A percentile compares a stretch with the other conserved stretches of the same genome.
phyloP scores from a whole-genome alignment of 2,888 invertebrate species.

The Drosophila nr. perissopoda region DNA sequence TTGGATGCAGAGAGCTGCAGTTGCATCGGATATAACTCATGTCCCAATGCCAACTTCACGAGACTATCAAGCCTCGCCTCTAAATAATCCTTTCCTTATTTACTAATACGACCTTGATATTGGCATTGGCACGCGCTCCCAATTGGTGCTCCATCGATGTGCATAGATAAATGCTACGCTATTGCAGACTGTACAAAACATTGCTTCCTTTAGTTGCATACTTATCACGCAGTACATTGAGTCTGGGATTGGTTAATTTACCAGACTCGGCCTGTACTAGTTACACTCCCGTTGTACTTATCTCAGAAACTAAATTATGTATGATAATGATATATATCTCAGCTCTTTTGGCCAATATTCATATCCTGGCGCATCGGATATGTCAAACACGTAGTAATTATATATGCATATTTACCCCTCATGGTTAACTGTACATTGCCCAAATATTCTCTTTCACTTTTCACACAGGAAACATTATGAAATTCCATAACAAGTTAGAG shows the following conservation, averaged over 20 bases:
- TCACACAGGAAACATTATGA: neutral
- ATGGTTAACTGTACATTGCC: neutral
- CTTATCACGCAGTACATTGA: neutral
- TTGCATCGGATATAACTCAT: neutral
- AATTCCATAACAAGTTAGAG: neutral
- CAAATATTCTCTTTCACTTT: neutral
- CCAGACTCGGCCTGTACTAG: neutral
- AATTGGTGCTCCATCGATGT: neutral
- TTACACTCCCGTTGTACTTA: neutral
- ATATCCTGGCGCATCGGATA: too few species aligned
- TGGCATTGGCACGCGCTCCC: neutral
- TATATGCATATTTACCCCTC: neutral
- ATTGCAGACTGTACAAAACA: neutral
- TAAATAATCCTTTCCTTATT: neutral
- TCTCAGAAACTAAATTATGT: neutral
- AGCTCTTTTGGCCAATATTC: neutral
- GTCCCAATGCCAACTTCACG: neutral
- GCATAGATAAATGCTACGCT: neutral
- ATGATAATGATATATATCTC: neutral
- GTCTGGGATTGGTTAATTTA: neutral
- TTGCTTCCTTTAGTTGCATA: neutral
- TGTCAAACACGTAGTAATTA: too few species aligned
- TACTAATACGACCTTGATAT: neutral
- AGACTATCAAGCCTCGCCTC: neutral
- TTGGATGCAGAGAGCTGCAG: constrained; percentile 23